A percentile compares a stretch with the other conserved stretches of the same genome.
phyloP scores from a whole-genome alignment of 2,113 vertebrate genomes.

The Bostrychus sinensis region DNA sequence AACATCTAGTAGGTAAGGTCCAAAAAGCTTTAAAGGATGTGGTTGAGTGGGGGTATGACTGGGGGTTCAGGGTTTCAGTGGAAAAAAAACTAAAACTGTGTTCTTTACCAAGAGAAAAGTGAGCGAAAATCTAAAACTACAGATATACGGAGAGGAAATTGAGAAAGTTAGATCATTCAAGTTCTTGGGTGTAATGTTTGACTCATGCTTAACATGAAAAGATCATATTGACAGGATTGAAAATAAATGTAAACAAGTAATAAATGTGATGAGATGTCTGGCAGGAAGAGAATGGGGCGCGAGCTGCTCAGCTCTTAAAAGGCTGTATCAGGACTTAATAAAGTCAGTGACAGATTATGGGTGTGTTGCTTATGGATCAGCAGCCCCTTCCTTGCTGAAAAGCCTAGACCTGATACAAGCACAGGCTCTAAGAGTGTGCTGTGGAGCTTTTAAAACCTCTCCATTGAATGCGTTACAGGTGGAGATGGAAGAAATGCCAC shows the following conservation, averaged over 20 bases:
- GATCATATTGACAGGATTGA: not conserved
- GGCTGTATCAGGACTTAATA: not conserved
- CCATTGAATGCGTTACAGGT: not conserved
- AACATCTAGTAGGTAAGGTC: not conserved
- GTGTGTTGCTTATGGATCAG: not conserved
- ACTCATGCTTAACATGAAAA: not conserved
- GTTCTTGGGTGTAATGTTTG: too few relatives aligned
- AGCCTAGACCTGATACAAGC: not conserved
- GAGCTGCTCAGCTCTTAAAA: not conserved
- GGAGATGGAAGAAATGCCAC: not conserved
- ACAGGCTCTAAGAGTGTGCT: not conserved
- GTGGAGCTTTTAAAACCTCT: not conserved
- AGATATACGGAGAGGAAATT: too few relatives aligned
- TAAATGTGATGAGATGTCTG: not conserved
- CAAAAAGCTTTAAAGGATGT: not conserved
- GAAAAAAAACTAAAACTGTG: not conserved
- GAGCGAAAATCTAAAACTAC: too few relatives aligned
- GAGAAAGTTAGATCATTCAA: too few relatives aligned
- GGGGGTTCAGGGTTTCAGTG: not conserved
- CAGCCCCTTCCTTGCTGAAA: not conserved
- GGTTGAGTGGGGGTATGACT: not conserved
- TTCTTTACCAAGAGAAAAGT: too few relatives aligned
- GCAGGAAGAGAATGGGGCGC: not conserved
- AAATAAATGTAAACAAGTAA: not conserved
- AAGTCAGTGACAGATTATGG: not conserved